These are phyloP conservation scores for Streblospio benedicti DNA, from an alignment of 1,140 invertebrate species.

Conservation along the genomic window DNA sequence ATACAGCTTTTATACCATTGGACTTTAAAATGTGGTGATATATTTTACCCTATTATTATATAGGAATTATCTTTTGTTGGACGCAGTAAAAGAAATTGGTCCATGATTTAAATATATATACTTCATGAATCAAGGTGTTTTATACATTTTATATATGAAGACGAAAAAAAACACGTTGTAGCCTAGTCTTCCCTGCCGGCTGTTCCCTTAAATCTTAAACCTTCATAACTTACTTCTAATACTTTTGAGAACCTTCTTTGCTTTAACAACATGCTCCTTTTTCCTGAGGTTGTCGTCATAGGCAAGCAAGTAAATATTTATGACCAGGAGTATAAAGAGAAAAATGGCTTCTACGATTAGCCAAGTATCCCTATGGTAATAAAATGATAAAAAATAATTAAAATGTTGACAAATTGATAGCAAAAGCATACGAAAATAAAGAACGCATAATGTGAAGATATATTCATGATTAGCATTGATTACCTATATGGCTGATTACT, in stretches of 20 bases:
- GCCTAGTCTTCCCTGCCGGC: too few relatives aligned
- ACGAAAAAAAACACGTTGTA: slow-evolving; percentile 43
- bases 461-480: neutral
- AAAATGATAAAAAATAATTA: slow-evolving; percentile 16
- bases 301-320: slow-evolving; percentile 56
- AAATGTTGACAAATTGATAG: too few relatives aligned
- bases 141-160: slow-evolving; percentile 42
- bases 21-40: neutral
- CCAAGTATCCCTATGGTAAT: slow-evolving; percentile 39
- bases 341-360: slow-evolving; percentile 48
- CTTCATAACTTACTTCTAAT: slow-evolving; percentile 48
- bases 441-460: neutral
- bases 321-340: slow-evolving; percentile 47
- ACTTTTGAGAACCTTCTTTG: slow-evolving; percentile 51
- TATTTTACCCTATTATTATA: neutral
- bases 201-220: too few relatives aligned
- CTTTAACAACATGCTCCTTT: slow-evolving; percentile 57
- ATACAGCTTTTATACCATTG: neutral
- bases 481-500: neutral
- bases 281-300: slow-evolving; percentile 60
- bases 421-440: too few relatives aligned
- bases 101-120: slow-evolving; percentile 37
- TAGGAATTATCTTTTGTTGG: neutral
- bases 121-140: slow-evolving; percentile 33
- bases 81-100: slow-evolving; percentile 14